These are phyloP conservation scores for Tiaroga cobitis DNA, from an alignment of 2,797 vertebrate genomes.

Conservation along the genomic window DNA sequence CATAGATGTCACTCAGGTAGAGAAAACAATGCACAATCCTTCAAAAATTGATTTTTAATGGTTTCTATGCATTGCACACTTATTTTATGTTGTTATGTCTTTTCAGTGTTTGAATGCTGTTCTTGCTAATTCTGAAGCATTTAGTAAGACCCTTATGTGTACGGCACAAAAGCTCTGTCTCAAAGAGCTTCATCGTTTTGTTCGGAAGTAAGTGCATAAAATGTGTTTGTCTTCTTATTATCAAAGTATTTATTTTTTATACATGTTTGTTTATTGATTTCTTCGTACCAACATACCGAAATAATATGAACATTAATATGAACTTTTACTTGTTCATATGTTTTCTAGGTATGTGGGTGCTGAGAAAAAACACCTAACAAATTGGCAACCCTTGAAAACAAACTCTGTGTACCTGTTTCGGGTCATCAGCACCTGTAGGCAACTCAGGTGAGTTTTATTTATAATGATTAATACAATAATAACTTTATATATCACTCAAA, in stretches of 20 bases:
- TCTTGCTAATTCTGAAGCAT: neutral
- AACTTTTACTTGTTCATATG: conserved; percentile 1
- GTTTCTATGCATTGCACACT: neutral
- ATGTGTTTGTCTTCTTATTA: neutral
- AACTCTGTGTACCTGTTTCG: conserved; percentile 60
- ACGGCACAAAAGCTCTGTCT: conserved; percentile 60
- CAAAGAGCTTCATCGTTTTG: conserved; percentile 63
- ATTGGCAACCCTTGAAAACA: neutral
- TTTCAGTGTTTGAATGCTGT: conserved; percentile 63
- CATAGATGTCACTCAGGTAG: conserved; percentile 72
- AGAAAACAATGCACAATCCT: neutral
- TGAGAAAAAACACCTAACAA: conserved; percentile 50
- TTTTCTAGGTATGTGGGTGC: conserved; percentile 62
- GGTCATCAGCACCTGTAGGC: conserved; percentile 64
- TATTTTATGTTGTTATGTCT: neutral
- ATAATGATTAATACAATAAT: neutral
- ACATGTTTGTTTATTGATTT: neutral
- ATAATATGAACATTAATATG: neutral
- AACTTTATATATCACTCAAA: neutral
- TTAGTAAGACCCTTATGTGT: conserved; percentile 46
- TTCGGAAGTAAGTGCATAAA: conserved; percentile 61
- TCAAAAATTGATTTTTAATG: neutral
- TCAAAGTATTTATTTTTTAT: too few species aligned
- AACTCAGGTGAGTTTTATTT: conserved; percentile 67
- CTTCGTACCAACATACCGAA: neutral